Evolutionary conservation across 2,888 invertebrate genomes (phyloP).

Genomic region (Adelognathus sp.): DNA sequence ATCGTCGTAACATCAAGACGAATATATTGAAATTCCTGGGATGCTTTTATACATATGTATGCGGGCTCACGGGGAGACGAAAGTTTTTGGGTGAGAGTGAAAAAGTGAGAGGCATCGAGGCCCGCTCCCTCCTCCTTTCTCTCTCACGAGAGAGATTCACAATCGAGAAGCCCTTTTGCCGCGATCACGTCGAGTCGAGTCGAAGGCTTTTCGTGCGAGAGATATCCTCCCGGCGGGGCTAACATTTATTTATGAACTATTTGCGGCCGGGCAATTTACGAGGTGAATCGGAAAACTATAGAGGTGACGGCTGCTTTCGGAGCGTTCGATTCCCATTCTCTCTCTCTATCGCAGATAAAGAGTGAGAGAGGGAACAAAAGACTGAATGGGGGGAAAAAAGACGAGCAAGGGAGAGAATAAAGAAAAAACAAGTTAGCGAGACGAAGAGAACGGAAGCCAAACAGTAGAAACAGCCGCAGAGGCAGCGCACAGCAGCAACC

Average conservation of each 20-base stretch:
- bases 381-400: constrained; percentile 37
- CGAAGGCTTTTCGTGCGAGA: constrained; percentile 46
- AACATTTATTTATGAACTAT: constrained; percentile 73
- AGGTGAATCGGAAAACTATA: constrained; percentile 69
- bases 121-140: no score
- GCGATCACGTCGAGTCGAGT: constrained; percentile 31
- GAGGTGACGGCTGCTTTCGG: constrained; percentile 52
- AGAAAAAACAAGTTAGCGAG: background rate
- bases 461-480: constrained; percentile 61
- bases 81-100: constrained; percentile 7
- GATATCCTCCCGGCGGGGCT: background rate
- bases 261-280: constrained; percentile 71
- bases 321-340: constrained; percentile 59
- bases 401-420: constrained; percentile 33
- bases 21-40: background rate
- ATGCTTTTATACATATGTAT: background rate
- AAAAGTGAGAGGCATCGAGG: background rate
- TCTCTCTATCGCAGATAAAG: constrained; percentile 38
- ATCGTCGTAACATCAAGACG: background rate
- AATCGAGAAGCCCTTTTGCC: constrained; percentile 29
- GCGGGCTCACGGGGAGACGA: background rate
- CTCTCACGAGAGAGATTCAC: background rate
- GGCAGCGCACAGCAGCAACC: constrained; percentile 42
- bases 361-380: constrained; percentile 40
- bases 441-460: constrained; percentile 13